Conservation (phyloP, 2,888 invertebrate species). For the Caenorhabditis sinica region DNA sequence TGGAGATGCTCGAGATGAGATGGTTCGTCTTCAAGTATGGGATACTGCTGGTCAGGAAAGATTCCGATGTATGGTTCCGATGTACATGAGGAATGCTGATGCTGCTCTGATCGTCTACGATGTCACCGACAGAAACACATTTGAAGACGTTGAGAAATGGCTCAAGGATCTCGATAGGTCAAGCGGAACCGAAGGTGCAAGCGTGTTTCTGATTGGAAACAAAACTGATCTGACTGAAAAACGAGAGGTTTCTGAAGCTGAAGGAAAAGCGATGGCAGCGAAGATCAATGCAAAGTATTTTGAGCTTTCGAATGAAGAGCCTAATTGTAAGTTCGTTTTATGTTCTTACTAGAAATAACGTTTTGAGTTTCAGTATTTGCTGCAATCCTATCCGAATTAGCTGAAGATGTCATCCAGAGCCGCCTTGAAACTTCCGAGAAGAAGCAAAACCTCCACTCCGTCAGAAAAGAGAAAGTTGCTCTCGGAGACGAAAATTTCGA, state of each 20-base stretch:
- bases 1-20: slow-evolving; percentile 55
- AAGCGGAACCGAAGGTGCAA: slow-evolving; percentile 70
- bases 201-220: slow-evolving; percentile 76
- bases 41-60: slow-evolving; percentile 81
- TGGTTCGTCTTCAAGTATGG: slow-evolving; percentile 76
- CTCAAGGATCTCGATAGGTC: slow-evolving; percentile 70
- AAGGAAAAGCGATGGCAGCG: slow-evolving; percentile 75
- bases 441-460: slow-evolving; percentile 6
- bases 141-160: slow-evolving; percentile 78
- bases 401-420: slow-evolving; percentile 51
- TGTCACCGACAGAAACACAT: slow-evolving; percentile 76
- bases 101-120: slow-evolving; percentile 80
- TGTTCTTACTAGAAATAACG: neutral
- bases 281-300: slow-evolving; percentile 76
- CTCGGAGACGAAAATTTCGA: slow-evolving; percentile 46
- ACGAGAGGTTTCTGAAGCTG: slow-evolving; percentile 74
- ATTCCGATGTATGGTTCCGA: slow-evolving; percentile 81
- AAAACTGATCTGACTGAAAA: slow-evolving; percentile 72
- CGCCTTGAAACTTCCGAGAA: slow-evolving; percentile 27
- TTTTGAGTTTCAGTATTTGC: slow-evolving; percentile 50
- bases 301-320: slow-evolving; percentile 70
- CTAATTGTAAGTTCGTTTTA: slow-evolving; percentile 46
- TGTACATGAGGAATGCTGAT: slow-evolving; percentile 80
- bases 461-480: slow-evolving; percentile 29
- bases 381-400: slow-evolving; percentile 49